Base-by-base conservation (phyloP, 1,140 invertebrate genomes). In the Drosophila sp. region DNA sequence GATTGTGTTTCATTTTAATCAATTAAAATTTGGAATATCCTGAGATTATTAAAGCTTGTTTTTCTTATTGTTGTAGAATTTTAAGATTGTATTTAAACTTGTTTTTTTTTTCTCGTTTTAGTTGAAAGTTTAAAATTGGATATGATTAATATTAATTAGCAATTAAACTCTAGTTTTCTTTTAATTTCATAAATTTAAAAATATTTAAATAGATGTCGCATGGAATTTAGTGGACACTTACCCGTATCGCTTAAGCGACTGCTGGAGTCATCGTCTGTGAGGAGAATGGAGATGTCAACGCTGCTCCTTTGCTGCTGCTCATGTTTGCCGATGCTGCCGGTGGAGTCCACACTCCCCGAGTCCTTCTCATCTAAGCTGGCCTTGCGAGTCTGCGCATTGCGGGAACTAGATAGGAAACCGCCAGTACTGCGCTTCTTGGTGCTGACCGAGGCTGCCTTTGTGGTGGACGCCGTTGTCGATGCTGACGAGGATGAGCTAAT, bases 191-290 rank as follows among this genome's bases (percentile, higher is more conserved):
- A n/a, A n/a, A n/a, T n/a, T n/a, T n/a, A n/a, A n/a, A n/a, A n/a
- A n/a, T n/a, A n/a, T n/a, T n/a, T n/a, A n/a, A n/a, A n/a, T n/a
- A n/a, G n/a, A n/a, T n/a, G n/a, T n/a, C n/a, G n/a, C n/a, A 9
- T 43, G 16, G 18, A 1, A 43, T 16, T 18, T 32, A n/a, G 3
- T 21, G 3, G 27, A 0, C 13, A 61, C 77, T 86, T 73, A 92
- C 91, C 91, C 8, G 82, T 91, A 50, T 92, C 91, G 50, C 89
- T 91, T 2, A 89, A 54, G 2, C 82, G 63, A 63, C 90, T 91
- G 62, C 89, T 91, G 9, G 89, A 80, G 9, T 92, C 91, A 40
- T 92, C 91, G 45, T 91, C 91, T 4, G 91, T 91, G 0, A 92
- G 72, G 16, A 90, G 69, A 29, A 91, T 89, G 3, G 83, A 90